Conservation (phyloP, 2,888 invertebrate genomes). For the Hypsopygia costalis region DNA sequence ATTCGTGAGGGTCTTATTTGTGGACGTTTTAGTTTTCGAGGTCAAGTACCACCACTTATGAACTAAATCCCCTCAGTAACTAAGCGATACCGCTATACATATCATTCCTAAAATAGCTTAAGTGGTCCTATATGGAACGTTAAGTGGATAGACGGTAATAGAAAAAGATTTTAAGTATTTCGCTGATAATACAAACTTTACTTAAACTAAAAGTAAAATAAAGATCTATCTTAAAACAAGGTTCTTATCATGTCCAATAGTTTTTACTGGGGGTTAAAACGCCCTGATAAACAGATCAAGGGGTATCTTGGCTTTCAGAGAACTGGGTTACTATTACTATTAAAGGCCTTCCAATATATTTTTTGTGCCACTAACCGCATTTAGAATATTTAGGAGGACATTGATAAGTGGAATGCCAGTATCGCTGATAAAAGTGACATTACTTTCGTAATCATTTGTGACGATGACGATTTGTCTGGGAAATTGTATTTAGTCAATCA, state of each 20-base stretch:
- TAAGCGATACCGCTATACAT: conserved; percentile 1
- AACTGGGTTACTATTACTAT: conserved; percentile 62
- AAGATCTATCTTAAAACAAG: conserved; percentile 8
- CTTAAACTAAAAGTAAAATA: neutral
- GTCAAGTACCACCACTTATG: conserved; percentile 31
- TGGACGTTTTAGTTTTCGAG: conserved; percentile 31
- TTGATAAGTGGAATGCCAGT: conserved; percentile 28
- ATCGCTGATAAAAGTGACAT: conserved; percentile 17
- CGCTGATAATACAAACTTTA: conserved; percentile 2
- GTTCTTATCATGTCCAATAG: conserved; percentile 26
- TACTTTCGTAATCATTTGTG: conserved; percentile 1
- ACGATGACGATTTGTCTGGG: neutral
- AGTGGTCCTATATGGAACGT: conserved; percentile 4
- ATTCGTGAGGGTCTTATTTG: conserved; percentile 36
- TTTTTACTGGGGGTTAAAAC: conserved; percentile 34
- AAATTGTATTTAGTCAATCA: too few relatives aligned
- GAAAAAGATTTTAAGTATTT: conserved; percentile 2
- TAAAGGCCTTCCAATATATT: conserved; percentile 52
- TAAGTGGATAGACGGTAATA: conserved; percentile 2
- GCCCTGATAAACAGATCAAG: conserved; percentile 57
- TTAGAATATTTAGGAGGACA: conserved; percentile 32
- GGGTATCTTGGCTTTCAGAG: conserved; percentile 56
- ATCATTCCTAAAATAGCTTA: conserved; percentile 10
- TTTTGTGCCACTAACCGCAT: conserved; percentile 67
- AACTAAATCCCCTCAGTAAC: conserved; percentile 11